Evolutionary conservation across 2,113 vertebrate genomes (phyloP).

Genomic region (Takifugu bimaculatus): DNA sequence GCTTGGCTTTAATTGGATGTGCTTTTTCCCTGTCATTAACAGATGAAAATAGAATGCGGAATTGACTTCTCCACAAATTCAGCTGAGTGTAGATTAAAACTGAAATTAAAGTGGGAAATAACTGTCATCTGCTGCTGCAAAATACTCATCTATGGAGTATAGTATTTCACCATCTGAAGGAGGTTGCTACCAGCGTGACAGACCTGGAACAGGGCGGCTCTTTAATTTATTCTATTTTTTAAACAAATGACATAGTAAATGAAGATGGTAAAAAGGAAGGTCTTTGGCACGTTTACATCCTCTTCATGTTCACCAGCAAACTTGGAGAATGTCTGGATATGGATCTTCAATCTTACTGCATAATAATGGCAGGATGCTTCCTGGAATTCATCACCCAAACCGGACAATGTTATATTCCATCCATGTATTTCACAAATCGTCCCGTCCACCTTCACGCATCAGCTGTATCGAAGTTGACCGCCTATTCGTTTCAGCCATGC

Average conservation of each 20-base stretch:
- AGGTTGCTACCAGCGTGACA: too few species aligned
- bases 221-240: too few species aligned
- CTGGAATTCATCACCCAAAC: too few species aligned
- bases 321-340: too few species aligned
- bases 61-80: slow-evolving; percentile 5
- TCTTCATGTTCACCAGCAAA: too few species aligned
- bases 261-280: too few species aligned
- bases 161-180: not conserved
- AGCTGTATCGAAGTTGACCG: slow-evolving; percentile 6
- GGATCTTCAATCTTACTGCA: too few species aligned
- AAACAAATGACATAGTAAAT: too few species aligned
- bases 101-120: not conserved
- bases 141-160: slow-evolving; percentile 7
- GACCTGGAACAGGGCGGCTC: too few species aligned
- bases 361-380: too few species aligned
- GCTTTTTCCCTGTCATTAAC: not conserved
- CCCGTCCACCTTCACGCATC: slow-evolving; percentile 5
- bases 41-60: slow-evolving; percentile 12
- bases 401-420: not conserved
- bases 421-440: not conserved
- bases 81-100: slow-evolving; percentile 12
- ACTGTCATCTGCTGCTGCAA: slow-evolving; percentile 9
- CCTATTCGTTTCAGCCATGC: slow-evolving; percentile 7
- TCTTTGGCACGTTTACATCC: too few species aligned
- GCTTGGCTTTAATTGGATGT: slow-evolving; percentile 37